Evolutionary conservation across 2,797 vertebrate species (phyloP), one percentile per base, ranked within the genome.

Genomic region (Notolabrus celidotus): DNA sequence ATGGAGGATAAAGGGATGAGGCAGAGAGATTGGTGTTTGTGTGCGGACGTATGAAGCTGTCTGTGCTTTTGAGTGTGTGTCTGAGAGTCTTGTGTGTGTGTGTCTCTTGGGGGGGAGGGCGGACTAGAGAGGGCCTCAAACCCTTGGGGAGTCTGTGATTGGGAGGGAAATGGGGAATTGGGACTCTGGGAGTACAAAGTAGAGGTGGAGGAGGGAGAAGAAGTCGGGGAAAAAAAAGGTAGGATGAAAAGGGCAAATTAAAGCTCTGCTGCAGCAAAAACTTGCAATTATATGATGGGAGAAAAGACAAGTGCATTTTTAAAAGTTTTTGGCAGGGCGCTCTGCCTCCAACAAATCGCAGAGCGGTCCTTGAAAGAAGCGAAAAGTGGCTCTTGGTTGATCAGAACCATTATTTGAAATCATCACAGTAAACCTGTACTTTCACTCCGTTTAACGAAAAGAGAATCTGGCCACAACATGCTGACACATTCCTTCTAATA

Each of bases 1-100:
- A 82, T 78, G 67, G 74, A 83, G 77, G 80, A 90, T 86, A 84
- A 89, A 85, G 71, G 77, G 84, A 89, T 86, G 77, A 86, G 50
- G 78, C 25, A 57, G 68, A 64, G 58, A 78, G 56, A 85, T 74
- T 80, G 70, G 66, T 82, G 71, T 79, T 54, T 76, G 66, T 67
- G 66, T 61, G 68, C 43, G 65, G 36, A 63, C 50, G 57, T 63
- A 65, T 59, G 55, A 66, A 65, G 47, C 31, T 63, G 60, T 60
- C 38, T 53, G 51, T 58, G 49, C 34, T 16, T 49, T 2, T 39
- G 19, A 46, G 50, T 42, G 10, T 41, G 9, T 47, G 33, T 54
- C 53, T 34, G 16, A 52, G 53, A 61, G 45, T 46, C 27, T 29
- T 52, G 20, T 39, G 67, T 64, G 51, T 59, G 52, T 65, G 61